These are phyloP conservation scores for Ellobius talpinus DNA, from an alignment of 2,113 vertebrate species.

Conservation along the genomic window DNA sequence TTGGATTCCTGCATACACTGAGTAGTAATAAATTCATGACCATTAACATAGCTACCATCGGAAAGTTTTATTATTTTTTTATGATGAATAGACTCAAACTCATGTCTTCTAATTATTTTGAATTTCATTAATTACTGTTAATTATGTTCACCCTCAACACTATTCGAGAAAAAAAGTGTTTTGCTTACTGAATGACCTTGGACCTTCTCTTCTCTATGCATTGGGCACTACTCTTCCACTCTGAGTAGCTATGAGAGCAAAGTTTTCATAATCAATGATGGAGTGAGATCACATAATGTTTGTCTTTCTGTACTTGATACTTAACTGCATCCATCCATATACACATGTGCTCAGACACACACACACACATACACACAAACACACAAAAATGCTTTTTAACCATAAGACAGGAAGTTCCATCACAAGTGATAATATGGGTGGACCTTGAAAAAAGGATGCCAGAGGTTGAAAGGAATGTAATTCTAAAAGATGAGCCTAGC, in stretches of 20 bases:
- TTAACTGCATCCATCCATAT: neutral
- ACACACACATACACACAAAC: too few species aligned
- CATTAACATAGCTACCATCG: neutral
- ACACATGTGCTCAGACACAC: too few species aligned
- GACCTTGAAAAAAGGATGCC: fast-evolving
- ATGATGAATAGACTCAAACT: neutral
- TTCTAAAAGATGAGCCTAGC: neutral
- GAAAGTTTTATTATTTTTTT: neutral
- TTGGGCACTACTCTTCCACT: neutral
- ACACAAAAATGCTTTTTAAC: neutral
- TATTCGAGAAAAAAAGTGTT: too few species aligned
- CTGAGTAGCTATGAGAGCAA: too few species aligned
- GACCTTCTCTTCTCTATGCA: neutral
- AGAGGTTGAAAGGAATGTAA: neutral
- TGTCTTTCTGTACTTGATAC: neutral
- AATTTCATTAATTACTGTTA: neutral
- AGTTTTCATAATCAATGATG: neutral
- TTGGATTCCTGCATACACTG: neutral
- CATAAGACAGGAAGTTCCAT: neutral
- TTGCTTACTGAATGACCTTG: neutral
- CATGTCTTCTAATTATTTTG: neutral
- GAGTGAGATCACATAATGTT: neutral
- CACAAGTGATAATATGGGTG: neutral
- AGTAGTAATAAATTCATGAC: neutral
- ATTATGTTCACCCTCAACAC: neutral